Evolutionary conservation across 2,797 vertebrate genomes (phyloP).

Genomic region (Anolis apletophallus): DNA sequence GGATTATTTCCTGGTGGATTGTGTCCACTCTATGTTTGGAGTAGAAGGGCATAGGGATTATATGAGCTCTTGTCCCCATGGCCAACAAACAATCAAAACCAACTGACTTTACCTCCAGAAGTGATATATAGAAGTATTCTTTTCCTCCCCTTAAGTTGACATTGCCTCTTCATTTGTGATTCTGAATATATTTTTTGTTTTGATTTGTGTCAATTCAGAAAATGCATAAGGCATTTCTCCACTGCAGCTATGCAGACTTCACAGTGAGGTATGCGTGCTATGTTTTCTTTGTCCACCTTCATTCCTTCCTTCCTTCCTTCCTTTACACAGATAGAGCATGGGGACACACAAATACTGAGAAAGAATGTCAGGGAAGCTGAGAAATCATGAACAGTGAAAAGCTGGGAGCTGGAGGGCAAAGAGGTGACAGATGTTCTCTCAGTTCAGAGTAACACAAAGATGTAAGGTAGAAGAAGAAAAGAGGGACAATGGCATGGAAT

Average conservation of each 20-base stretch:
- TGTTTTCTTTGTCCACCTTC: slow-evolving; percentile 36
- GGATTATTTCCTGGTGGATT: not conserved
- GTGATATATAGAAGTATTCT: not conserved
- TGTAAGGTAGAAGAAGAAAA: not conserved
- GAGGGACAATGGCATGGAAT: not conserved
- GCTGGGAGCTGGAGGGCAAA: slow-evolving; percentile 38
- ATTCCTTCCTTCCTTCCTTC: slow-evolving; percentile 24
- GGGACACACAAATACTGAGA: slow-evolving; percentile 34
- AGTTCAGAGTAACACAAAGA: not conserved
- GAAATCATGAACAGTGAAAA: slow-evolving; percentile 56
- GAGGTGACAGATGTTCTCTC: slow-evolving; percentile 29
- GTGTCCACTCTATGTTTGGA: not conserved
- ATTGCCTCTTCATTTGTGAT: slow-evolving; percentile 14
- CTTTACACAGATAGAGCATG: not conserved
- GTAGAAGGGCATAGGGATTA: not conserved
- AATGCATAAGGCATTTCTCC: slow-evolving; percentile 40
- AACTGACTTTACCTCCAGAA: not conserved
- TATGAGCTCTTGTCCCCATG: slow-evolving; percentile 25
- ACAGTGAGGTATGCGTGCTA: slow-evolving; percentile 25
- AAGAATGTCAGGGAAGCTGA: slow-evolving; percentile 53
- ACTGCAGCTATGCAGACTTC: slow-evolving; percentile 48
- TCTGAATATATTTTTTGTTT: slow-evolving; percentile 34
- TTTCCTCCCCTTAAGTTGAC: not conserved
- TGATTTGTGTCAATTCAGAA: slow-evolving; percentile 23
- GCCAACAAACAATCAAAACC: not conserved